Evolutionary conservation across 2,113 vertebrate species (phyloP).

Genomic region (Oenanthe oenanthe): DNA sequence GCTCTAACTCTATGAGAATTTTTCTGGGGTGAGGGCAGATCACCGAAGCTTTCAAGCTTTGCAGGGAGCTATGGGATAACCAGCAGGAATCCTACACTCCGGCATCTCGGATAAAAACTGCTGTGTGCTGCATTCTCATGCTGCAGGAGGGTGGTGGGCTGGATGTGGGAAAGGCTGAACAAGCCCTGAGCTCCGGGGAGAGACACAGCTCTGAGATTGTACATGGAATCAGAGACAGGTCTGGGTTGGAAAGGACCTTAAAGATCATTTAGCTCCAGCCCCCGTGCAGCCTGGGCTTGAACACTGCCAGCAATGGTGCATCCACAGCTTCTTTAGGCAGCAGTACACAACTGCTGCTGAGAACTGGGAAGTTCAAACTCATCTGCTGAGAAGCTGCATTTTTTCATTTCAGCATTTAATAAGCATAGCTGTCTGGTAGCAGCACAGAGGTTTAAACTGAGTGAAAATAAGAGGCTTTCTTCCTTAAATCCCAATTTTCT

Average conservation of each 20-base stretch:
- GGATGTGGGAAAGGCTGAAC: not conserved
- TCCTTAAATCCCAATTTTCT: not conserved
- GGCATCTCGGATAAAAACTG: fast-evolving
- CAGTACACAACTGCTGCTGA: not conserved
- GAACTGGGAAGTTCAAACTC: not conserved
- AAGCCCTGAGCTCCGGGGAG: not conserved
- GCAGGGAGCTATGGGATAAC: constrained; percentile 20
- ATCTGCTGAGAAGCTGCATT: not conserved
- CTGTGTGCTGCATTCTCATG: not conserved
- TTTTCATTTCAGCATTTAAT: not conserved
- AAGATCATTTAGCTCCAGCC: not conserved
- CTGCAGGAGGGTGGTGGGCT: not conserved
- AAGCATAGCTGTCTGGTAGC: not conserved
- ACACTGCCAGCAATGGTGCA: not conserved
- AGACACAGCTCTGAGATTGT: not conserved
- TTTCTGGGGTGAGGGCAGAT: constrained; percentile 8
- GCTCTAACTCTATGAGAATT: constrained; percentile 58
- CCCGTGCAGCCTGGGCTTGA: not conserved
- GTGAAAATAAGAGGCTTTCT: not conserved
- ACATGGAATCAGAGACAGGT: not conserved
- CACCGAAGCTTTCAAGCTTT: constrained; percentile 39
- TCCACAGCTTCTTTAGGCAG: not conserved
- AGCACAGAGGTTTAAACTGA: not conserved
- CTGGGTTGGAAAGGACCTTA: not conserved
- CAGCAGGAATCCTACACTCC: not conserved